These are phyloP conservation scores for Hycleus phaleratus DNA, from an alignment of 1,140 invertebrate species.

Conservation along the genomic window DNA sequence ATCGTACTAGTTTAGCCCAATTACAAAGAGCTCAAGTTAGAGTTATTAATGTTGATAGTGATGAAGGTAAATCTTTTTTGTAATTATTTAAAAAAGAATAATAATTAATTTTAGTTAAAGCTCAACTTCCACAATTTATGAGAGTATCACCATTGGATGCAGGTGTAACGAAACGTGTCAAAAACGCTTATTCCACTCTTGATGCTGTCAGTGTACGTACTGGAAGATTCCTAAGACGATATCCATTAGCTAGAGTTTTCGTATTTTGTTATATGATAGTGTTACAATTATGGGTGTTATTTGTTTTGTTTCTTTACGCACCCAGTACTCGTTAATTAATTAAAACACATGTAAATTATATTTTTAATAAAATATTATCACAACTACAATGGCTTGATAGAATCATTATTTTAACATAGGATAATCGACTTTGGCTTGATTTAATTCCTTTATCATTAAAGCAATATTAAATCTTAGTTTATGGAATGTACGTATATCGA, in stretches of 20 bases:
- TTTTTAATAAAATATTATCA: not conserved
- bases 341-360: not conserved
- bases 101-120: slow-evolving; percentile 45
- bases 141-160: slow-evolving; percentile 72
- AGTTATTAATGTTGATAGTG: slow-evolving; percentile 53
- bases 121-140: slow-evolving; percentile 60
- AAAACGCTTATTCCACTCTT: slow-evolving; percentile 68
- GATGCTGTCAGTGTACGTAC: slow-evolving; percentile 70
- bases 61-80: slow-evolving; percentile 47
- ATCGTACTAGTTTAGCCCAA: slow-evolving; percentile 27
- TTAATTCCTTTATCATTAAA: slow-evolving; percentile 26
- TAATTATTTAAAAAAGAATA: slow-evolving; percentile 36
- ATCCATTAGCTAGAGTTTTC: slow-evolving; percentile 72
- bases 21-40: slow-evolving; percentile 28
- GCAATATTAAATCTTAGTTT: slow-evolving; percentile 31
- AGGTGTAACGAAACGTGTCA: slow-evolving; percentile 66
- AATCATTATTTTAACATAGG: slow-evolving; percentile 2
- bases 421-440: not conserved
- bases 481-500: slow-evolving; percentile 27
- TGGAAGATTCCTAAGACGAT: slow-evolving; percentile 70
- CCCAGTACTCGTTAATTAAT: slow-evolving; percentile 19
- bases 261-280: slow-evolving; percentile 61
- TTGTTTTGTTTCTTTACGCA: slow-evolving; percentile 50
- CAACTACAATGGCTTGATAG: not conserved
- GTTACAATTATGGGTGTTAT: slow-evolving; percentile 63